These are phyloP conservation scores for Ectropis grisescens DNA, from an alignment of 1,140 invertebrate species.

Conservation along the genomic window DNA sequence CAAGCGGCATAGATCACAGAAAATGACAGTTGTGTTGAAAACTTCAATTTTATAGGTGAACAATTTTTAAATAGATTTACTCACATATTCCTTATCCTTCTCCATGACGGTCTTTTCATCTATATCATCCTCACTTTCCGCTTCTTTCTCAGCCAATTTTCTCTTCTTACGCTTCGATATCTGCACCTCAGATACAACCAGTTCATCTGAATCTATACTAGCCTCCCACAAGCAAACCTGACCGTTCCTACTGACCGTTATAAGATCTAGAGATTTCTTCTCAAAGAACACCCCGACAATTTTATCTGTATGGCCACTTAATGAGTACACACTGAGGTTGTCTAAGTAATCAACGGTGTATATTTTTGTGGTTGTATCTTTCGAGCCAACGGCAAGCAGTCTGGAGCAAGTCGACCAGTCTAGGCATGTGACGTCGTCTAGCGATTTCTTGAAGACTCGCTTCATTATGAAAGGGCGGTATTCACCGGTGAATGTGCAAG, in stretches of 20 bases:
- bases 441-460: slow-evolving; percentile 83
- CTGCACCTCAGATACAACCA: slow-evolving; percentile 67
- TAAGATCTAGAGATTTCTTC: slow-evolving; percentile 84
- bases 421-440: slow-evolving; percentile 86
- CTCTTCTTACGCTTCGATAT: slow-evolving; percentile 57
- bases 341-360: slow-evolving; percentile 81
- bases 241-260: slow-evolving; percentile 80
- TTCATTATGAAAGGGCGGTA: slow-evolving; percentile 92
- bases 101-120: slow-evolving; percentile 68
- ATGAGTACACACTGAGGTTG: slow-evolving; percentile 80
- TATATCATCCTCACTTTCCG: slow-evolving; percentile 73
- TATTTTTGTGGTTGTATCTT: slow-evolving; percentile 88
- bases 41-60: too few species aligned
- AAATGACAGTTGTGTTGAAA: too few species aligned
- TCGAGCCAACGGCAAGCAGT: slow-evolving; percentile 86
- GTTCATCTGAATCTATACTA: slow-evolving; percentile 77
- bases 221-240: slow-evolving; percentile 91
- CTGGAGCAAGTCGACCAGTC: slow-evolving; percentile 95
- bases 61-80: too few species aligned
- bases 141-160: slow-evolving; percentile 39
- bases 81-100: slow-evolving; percentile 60
- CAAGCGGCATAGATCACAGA: too few species aligned
- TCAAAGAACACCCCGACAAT: slow-evolving; percentile 93
- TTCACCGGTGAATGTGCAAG: slow-evolving; percentile 82
- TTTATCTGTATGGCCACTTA: slow-evolving; percentile 86